phyloP scores from a whole-genome alignment of 2,888 invertebrate genomes.

The Apotomis turbidana region DNA sequence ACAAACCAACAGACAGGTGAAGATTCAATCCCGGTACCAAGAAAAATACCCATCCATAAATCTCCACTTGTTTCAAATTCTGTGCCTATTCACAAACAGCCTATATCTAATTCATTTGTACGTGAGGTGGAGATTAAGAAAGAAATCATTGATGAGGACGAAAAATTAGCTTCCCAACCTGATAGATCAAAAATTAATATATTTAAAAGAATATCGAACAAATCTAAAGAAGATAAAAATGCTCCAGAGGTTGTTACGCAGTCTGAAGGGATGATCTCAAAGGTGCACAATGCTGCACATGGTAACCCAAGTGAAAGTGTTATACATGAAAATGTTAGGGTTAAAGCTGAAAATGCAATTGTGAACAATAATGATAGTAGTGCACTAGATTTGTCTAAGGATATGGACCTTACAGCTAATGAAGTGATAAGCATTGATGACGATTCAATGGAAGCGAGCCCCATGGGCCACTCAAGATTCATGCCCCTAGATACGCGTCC shows the following conservation, averaged over 20 bases:
- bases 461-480: conserved; percentile 56
- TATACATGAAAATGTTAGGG: conserved; percentile 61
- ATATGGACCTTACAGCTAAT: conserved; percentile 78
- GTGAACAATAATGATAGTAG: conserved; percentile 80
- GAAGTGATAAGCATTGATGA: conserved; percentile 80
- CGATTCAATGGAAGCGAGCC: conserved; percentile 72
- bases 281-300: conserved; percentile 70
- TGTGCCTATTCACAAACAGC: conserved; percentile 64
- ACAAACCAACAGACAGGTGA: conserved; percentile 47
- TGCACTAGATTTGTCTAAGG: conserved; percentile 79
- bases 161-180: conserved; percentile 90
- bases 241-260: conserved; percentile 71
- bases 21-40: conserved; percentile 77
- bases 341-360: conserved; percentile 70
- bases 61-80: conserved; percentile 76
- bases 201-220: conserved; percentile 93
- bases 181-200: conserved; percentile 94
- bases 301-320: conserved; percentile 62
- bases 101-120: conserved; percentile 62
- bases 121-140: conserved; percentile 77
- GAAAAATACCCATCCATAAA: conserved; percentile 78
- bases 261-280: conserved; percentile 75
- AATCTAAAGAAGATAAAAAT: conserved; percentile 86
- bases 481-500: conserved; percentile 60
- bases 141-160: conserved; percentile 78